These are phyloP conservation scores for Craniophora ligustri DNA, from an alignment of 2,888 invertebrate genomes.

Conservation along the genomic window DNA sequence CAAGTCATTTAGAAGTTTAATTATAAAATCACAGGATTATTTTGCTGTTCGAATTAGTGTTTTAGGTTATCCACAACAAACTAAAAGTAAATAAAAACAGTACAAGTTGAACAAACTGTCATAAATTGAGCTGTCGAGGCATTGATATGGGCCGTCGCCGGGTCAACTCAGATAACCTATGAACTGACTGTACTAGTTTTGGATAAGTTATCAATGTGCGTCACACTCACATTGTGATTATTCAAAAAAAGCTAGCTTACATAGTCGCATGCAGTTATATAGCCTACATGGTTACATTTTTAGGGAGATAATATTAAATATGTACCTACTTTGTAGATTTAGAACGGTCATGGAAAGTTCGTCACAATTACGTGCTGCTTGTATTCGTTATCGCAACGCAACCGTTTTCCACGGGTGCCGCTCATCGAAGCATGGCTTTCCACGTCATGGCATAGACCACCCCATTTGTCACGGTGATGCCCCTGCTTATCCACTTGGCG, in stretches of 20 bases:
- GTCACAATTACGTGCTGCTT: conserved; percentile 63
- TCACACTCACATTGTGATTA: conserved; percentile 77
- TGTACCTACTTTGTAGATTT: conserved; percentile 21
- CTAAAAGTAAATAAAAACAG: conserved; percentile 77
- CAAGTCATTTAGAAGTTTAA: too few relatives aligned
- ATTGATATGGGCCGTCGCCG: conserved; percentile 67
- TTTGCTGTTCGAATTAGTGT: too few relatives aligned
- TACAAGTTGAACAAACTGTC: conserved; percentile 83
- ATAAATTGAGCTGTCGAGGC: conserved; percentile 68
- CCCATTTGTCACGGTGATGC: conserved; percentile 85
- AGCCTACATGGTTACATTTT: not conserved
- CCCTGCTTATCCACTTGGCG: conserved; percentile 48
- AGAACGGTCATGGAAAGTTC: conserved; percentile 57
- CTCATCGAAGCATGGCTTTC: conserved; percentile 80
- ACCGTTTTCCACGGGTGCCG: conserved; percentile 72
- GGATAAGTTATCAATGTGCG: conserved; percentile 84
- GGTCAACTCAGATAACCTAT: conserved; percentile 80
- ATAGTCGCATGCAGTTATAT: conserved; percentile 7
- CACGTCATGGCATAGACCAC: conserved; percentile 84
- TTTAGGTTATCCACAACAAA: conserved; percentile 29
- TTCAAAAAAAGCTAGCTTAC: conserved; percentile 62
- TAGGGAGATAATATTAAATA: conserved; percentile 13
- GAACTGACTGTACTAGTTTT: conserved; percentile 81
- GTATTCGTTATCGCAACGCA: conserved; percentile 68
- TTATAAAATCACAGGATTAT: too few relatives aligned